Evolutionary conservation across 2,113 vertebrate species (phyloP).

Genomic region (Triplophysa tibetana): DNA sequence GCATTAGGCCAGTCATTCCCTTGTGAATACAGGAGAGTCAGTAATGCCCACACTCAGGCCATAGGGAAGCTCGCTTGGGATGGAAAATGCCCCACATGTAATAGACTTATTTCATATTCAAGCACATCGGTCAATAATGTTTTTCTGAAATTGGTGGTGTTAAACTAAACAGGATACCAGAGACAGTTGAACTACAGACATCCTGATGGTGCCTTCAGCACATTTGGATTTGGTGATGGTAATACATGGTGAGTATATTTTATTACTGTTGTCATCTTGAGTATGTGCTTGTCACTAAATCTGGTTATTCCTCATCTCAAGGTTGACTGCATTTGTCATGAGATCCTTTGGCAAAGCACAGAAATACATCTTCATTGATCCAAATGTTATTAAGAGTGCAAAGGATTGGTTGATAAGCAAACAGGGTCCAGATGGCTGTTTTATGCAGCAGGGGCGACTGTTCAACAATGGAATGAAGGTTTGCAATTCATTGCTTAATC

Average conservation of each 20-base stretch:
- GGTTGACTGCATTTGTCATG: conserved; percentile 83
- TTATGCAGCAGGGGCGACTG: conserved; percentile 67
- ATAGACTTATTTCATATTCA: no score
- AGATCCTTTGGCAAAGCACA: conserved; percentile 71
- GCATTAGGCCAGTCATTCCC: no score
- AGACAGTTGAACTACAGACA: conserved; percentile 83
- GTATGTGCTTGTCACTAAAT: background rate
- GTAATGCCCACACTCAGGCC: no score
- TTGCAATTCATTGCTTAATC: background rate
- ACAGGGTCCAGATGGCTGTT: conserved; percentile 76
- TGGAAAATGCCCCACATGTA: no score
- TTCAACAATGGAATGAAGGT: conserved; percentile 77
- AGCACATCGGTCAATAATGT: no score
- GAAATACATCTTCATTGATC: conserved; percentile 69
- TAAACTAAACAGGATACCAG: conserved; percentile 81
- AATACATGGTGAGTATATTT: conserved; percentile 84
- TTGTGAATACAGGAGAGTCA: no score
- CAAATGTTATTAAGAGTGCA: conserved; percentile 50
- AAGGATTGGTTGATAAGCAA: conserved; percentile 68
- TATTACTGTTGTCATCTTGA: background rate
- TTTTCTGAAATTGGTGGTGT: no score
- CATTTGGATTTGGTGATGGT: conserved; percentile 76
- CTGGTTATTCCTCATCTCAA: conserved; percentile 45
- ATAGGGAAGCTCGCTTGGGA: no score
- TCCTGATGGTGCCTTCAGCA: conserved; percentile 78